Evolutionary conservation across 2,113 vertebrate genomes (phyloP).

Genomic region (Raphicerus campestris): DNA sequence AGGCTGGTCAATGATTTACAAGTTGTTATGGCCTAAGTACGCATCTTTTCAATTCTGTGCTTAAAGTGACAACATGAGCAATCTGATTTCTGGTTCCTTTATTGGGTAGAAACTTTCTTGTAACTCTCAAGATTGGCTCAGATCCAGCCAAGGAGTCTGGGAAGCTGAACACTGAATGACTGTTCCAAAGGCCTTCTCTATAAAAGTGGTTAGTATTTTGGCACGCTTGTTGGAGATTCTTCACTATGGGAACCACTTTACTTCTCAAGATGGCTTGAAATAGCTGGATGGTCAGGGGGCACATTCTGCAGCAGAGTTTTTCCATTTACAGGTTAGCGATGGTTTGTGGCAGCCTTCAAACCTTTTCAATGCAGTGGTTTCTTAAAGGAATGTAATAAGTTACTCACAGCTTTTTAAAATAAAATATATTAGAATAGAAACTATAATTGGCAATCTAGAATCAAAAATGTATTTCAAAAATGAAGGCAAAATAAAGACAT

Average conservation of each 20-base stretch:
- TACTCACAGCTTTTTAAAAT: background rate
- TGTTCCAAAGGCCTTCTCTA: background rate
- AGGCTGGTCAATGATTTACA: background rate
- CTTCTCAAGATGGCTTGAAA: background rate
- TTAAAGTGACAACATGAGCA: background rate
- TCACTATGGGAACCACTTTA: background rate
- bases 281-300: background rate
- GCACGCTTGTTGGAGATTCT: background rate
- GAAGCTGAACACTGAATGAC: background rate
- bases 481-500: background rate
- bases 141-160: background rate
- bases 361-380: background rate
- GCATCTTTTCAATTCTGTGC: background rate
- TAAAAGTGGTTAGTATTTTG: background rate
- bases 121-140: background rate
- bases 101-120: background rate
- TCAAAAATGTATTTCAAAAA: conserved; percentile 13
- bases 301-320: background rate
- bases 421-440: background rate
- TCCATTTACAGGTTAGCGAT: background rate
- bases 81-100: background rate
- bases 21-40: background rate
- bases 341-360: background rate
- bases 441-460: background rate
- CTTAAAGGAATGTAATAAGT: background rate